Evolutionary conservation across 2,888 invertebrate genomes (phyloP).

Genomic region (Bellardia pandia): DNA sequence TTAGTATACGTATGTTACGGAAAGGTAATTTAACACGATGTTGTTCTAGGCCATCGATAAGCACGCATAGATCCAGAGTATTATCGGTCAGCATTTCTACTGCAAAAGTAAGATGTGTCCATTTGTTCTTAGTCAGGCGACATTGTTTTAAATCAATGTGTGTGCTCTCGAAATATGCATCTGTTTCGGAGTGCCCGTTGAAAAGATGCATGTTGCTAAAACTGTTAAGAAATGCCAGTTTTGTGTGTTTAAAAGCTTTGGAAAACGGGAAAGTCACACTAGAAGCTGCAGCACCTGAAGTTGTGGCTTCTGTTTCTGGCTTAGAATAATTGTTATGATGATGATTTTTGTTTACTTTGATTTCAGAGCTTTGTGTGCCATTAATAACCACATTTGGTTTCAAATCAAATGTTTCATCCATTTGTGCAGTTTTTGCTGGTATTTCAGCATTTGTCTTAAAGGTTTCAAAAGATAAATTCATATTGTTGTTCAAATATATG

Average conservation of each 20-base stretch:
- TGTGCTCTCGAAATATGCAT: conserved; percentile 78
- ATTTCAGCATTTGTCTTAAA: conserved; percentile 80
- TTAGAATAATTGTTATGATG: conserved; percentile 48
- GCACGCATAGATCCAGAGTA: conserved; percentile 78
- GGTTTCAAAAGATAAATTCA: conserved; percentile 81
- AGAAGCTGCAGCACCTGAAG: conserved; percentile 2
- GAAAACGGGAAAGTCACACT: conserved; percentile 76
- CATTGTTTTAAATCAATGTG: conserved; percentile 79
- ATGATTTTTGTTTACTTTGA: conserved; percentile 51
- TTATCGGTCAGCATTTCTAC: conserved; percentile 78
- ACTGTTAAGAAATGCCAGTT: conserved; percentile 81
- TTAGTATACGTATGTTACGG: conserved; percentile 78
- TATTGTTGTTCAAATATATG: conserved; percentile 80
- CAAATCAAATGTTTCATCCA: conserved; percentile 64
- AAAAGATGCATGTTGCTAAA: conserved; percentile 82
- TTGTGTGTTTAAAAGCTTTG: conserved; percentile 82
- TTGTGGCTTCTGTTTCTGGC: conserved; percentile 22
- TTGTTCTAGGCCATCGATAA: conserved; percentile 81
- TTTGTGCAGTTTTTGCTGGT: conserved; percentile 66
- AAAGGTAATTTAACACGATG: conserved; percentile 80
- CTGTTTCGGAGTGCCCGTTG: conserved; percentile 78
- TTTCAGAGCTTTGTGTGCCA: conserved; percentile 51
- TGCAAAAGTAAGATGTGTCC: conserved; percentile 82
- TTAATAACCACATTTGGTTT: conserved; percentile 43
- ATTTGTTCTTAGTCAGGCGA: conserved; percentile 80